Conservation (phyloP, 1,140 invertebrate species). For the Acromyrmex charruanus region DNA sequence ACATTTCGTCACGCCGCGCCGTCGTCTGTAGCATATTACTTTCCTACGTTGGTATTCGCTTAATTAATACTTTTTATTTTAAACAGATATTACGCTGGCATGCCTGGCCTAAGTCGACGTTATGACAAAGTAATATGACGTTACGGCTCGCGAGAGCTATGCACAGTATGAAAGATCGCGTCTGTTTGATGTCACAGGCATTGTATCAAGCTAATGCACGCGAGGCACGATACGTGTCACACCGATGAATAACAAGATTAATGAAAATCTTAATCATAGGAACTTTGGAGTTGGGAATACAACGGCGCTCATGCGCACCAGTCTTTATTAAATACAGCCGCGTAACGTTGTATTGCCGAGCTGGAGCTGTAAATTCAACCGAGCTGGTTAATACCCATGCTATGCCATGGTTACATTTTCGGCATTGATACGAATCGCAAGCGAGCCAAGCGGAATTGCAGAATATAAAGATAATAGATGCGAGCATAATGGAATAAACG, state of each 20-base stretch:
- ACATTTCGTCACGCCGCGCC: not conserved
- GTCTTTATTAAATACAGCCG: constrained; percentile 57
- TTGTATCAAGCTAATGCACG: constrained; percentile 60
- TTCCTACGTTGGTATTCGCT: constrained; percentile 1
- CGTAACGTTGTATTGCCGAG: constrained; percentile 40
- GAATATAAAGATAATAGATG: constrained; percentile 11
- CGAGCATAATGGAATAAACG: constrained; percentile 32
- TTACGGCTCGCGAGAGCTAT: constrained; percentile 49
- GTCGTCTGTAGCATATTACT: not conserved
- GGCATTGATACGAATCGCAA: constrained; percentile 37
- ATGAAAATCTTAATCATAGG: constrained; percentile 64
- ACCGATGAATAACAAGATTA: constrained; percentile 64
- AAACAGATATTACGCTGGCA: constrained; percentile 27
- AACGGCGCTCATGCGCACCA: constrained; percentile 32
- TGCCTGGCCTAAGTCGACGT: constrained; percentile 30
- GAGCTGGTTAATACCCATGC: constrained; percentile 17
- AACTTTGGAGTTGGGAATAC: constrained; percentile 43
- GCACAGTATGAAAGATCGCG: constrained; percentile 56
- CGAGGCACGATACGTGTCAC: constrained; percentile 48
- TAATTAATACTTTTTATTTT: constrained; percentile 57
- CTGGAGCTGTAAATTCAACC: constrained; percentile 34
- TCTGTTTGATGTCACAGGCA: constrained; percentile 59
- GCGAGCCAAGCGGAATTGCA: not conserved
- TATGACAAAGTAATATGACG: constrained; percentile 54
- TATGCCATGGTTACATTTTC: constrained; percentile 23